Evolutionary conservation across 2,797 vertebrate genomes (phyloP).

Genomic region (Chaetophractus vellerosus): DNA sequence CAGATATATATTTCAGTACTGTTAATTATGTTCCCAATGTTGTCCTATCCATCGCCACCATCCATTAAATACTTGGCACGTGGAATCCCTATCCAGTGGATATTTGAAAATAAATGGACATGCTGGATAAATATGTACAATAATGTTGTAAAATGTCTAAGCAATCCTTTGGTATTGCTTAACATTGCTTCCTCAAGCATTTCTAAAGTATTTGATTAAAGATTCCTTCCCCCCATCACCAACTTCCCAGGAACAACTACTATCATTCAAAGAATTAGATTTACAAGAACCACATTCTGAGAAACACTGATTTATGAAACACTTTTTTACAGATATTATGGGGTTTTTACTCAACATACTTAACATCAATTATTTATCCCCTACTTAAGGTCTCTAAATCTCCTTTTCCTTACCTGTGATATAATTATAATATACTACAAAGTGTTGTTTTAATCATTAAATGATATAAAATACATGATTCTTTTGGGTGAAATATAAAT

Average conservation of each 20-base stretch:
- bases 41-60: too few species aligned
- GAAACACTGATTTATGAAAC: not conserved
- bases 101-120: not conserved
- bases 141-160: not conserved
- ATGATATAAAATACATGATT: not conserved
- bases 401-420: not conserved
- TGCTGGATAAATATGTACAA: not conserved
- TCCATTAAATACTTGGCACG: not conserved
- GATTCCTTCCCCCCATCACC: not conserved
- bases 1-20: too few species aligned
- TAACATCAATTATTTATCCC: not conserved
- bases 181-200: not conserved
- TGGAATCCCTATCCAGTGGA: not conserved
- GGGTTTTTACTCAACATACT: not conserved
- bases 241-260: not conserved
- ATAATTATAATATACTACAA: not conserved
- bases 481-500: not conserved
- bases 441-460: constrained; percentile 1
- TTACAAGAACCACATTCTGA: not conserved
- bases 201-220: not conserved
- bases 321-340: not conserved
- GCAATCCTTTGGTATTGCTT: not conserved
- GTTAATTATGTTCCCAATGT: too few species aligned
- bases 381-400: not conserved
- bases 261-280: not conserved